Evolutionary conservation across 2,888 invertebrate species (phyloP).

Genomic region (Drosophila dives): DNA sequence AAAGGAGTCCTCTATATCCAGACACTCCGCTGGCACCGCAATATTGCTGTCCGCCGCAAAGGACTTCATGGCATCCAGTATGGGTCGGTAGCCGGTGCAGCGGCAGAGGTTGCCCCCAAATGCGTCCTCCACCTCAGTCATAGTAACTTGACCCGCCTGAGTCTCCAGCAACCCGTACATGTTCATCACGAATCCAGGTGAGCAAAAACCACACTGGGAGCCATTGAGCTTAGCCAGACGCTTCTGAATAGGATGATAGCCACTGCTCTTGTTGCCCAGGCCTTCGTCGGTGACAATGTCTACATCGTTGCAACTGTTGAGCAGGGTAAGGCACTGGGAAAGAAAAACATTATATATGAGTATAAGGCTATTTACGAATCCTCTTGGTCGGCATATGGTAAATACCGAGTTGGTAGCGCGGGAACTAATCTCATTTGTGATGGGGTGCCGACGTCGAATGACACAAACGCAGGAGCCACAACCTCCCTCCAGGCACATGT

Average conservation of each 20-base stretch:
- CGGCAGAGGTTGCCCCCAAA: slow-evolving; percentile 92
- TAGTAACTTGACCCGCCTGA: slow-evolving; percentile 86
- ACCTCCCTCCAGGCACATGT: slow-evolving; percentile 89
- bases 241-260: slow-evolving; percentile 89
- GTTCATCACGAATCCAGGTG: slow-evolving; percentile 92
- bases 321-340: slow-evolving; percentile 87
- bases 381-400: neutral
- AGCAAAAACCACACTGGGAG: slow-evolving; percentile 91
- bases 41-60: slow-evolving; percentile 88
- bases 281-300: slow-evolving; percentile 90
- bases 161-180: slow-evolving; percentile 87
- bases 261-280: slow-evolving; percentile 88
- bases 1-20: slow-evolving; percentile 84
- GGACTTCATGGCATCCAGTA: slow-evolving; percentile 92
- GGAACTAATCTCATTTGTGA: slow-evolving; percentile 70
- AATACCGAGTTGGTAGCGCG: slow-evolving; percentile 87
- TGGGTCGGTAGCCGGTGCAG: slow-evolving; percentile 92
- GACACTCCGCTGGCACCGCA: slow-evolving; percentile 83
- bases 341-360: neutral
- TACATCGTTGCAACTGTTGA: slow-evolving; percentile 88
- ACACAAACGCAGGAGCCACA: slow-evolving; percentile 88
- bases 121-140: slow-evolving; percentile 89
- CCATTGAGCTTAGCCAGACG: slow-evolving; percentile 89
- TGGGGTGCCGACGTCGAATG: slow-evolving; percentile 81
- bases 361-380: neutral